phyloP scores from a whole-genome alignment of 2,797 vertebrate species.

The Peromyscus melanophrys region DNA sequence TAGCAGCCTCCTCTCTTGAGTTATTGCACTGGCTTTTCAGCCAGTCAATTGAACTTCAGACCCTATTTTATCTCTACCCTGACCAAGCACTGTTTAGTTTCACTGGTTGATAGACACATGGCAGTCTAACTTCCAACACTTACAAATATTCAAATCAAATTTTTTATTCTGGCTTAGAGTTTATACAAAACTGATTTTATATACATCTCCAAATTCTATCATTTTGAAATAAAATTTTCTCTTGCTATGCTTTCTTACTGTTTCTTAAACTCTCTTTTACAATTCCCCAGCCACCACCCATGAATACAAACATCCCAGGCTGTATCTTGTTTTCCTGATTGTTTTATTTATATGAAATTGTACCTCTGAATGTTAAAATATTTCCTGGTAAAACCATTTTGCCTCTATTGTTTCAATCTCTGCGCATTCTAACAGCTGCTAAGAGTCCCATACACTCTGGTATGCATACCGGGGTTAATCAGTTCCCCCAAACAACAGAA shows the following conservation, averaged over 20 bases:
- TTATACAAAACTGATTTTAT: neutral
- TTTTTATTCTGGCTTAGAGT: slow-evolving; percentile 15
- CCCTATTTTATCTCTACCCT: neutral
- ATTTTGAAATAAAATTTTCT: slow-evolving; percentile 20
- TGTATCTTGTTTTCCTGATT: neutral
- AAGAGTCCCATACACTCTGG: neutral
- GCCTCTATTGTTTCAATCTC: neutral
- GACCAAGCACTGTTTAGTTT: slow-evolving; percentile 10
- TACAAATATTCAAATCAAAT: slow-evolving; percentile 14
- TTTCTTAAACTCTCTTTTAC: slow-evolving; percentile 5
- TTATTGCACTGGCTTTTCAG: slow-evolving; percentile 1
- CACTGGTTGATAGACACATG: neutral
- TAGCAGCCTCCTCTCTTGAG: neutral
- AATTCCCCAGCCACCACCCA: neutral
- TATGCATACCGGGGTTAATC: neutral
- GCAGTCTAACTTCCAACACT: slow-evolving; percentile 3
- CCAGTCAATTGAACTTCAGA: neutral
- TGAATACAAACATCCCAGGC: neutral
- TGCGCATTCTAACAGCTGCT: neutral
- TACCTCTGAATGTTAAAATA: neutral
- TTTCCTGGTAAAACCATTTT: neutral
- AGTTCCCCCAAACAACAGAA: neutral
- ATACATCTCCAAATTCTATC: slow-evolving; percentile 19
- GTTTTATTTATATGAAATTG: neutral
- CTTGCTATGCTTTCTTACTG: neutral